A percentile compares a stretch with the other conserved stretches of the same genome.
Conservation (phyloP, 2,113 vertebrate species). For the Pteruthius melanotis region DNA sequence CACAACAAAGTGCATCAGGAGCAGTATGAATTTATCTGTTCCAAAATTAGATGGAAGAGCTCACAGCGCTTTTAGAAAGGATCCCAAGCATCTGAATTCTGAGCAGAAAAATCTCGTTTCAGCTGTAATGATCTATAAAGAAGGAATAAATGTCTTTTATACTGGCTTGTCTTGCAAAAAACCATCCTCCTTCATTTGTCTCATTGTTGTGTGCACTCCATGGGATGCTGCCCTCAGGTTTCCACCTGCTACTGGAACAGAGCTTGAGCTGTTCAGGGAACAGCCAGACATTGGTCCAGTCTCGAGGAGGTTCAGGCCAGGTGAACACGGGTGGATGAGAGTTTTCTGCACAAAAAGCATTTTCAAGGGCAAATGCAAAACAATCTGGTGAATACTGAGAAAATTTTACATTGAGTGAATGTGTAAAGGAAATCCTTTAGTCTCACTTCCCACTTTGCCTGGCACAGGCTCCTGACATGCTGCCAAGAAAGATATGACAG, state of each 20-base stretch:
- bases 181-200: background rate
- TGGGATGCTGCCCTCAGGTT: background rate
- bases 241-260: background rate
- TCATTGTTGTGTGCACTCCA: background rate
- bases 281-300: fast-evolving
- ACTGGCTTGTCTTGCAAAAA: background rate
- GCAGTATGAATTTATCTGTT: background rate
- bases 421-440: slow-evolving; percentile 31
- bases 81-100: background rate
- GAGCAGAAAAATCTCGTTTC: background rate
- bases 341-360: background rate
- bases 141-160: background rate
- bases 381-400: background rate
- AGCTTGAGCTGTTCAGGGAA: background rate
- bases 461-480: background rate
- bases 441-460: slow-evolving; percentile 18
- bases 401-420: background rate
- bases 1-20: background rate
- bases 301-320: background rate
- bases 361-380: background rate
- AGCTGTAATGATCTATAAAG: background rate
- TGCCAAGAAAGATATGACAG: slow-evolving; percentile 11
- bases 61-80: background rate
- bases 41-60: background rate
- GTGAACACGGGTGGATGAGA: background rate